Percentiles rank a stretch among this genome's conserved stretches.
Conservation (phyloP, 2,888 invertebrate species). For the Leptarthrus brevirostris region DNA sequence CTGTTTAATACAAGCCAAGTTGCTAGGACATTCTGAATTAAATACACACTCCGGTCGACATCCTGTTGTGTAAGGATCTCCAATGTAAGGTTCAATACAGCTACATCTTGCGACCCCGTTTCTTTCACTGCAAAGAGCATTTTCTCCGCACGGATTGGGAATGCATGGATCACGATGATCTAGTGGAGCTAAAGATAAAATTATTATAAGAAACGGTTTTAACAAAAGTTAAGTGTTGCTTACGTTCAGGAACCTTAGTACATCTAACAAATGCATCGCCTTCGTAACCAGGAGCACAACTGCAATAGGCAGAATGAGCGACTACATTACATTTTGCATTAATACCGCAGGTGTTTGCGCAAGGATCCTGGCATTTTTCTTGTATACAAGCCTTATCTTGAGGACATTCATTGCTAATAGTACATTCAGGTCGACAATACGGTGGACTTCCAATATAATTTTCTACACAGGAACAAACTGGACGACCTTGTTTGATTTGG, state of each 20-base stretch:
- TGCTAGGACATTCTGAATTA: constrained; percentile 82
- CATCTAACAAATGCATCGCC: constrained; percentile 90
- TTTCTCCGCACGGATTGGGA: constrained; percentile 86
- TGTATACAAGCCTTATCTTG: constrained; percentile 81
- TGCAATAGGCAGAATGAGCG: constrained; percentile 84
- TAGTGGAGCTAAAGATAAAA: constrained; percentile 53
- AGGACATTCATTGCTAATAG: constrained; percentile 84
- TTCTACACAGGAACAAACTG: constrained; percentile 83
- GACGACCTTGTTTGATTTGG: constrained; percentile 80
- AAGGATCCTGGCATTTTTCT: constrained; percentile 87
- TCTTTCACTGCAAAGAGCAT: constrained; percentile 79
- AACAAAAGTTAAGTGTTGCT: constrained; percentile 52
- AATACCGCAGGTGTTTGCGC: constrained; percentile 79
- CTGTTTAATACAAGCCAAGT: constrained; percentile 83
- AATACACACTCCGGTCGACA: constrained; percentile 88
- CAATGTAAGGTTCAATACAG: constrained; percentile 90
- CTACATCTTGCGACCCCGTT: constrained; percentile 79
- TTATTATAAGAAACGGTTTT: not conserved
- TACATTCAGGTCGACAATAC: constrained; percentile 85
- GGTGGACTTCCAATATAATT: constrained; percentile 86
- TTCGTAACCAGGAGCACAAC: constrained; percentile 79
- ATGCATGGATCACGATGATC: constrained; percentile 74
- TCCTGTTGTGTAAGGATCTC: constrained; percentile 86
- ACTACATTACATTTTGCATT: constrained; percentile 84
- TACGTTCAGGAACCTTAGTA: constrained; percentile 70